Percentiles rank a stretch among this genome's conserved stretches.
Conservation (phyloP, 2,888 invertebrate species). For the Aproaerema taeniolella region DNA sequence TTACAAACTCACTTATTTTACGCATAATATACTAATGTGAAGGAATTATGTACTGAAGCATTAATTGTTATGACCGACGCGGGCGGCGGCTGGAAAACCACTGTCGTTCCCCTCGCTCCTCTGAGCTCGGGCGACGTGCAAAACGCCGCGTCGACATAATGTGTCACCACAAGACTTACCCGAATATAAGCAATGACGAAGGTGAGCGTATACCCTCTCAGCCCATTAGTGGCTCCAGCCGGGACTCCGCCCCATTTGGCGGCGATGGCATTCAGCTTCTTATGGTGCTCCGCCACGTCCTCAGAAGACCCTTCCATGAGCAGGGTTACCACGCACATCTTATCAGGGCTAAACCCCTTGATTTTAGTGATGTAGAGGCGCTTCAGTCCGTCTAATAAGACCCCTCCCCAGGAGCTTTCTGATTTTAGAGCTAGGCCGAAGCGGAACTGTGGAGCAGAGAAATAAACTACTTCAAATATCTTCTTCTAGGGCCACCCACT, state of each 20-base stretch:
- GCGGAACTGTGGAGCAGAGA: conserved; percentile 87
- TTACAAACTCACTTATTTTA: no score
- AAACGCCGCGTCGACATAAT: no score
- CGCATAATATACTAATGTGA: no score
- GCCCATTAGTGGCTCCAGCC: conserved; percentile 95
- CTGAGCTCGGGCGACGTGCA: no score
- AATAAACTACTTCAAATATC: no score
- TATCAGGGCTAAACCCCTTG: conserved; percentile 88
- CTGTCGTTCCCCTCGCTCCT: no score
- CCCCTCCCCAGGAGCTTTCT: conserved; percentile 76
- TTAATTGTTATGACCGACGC: no score
- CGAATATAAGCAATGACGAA: conserved; percentile 99
- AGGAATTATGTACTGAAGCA: no score
- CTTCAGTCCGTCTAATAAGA: conserved; percentile 88
- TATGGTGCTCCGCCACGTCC: conserved; percentile 12
- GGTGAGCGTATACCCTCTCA: conserved; percentile 96
- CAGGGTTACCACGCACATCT: conserved; percentile 94
- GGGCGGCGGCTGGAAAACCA: no score
- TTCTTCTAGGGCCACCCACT: not conserved
- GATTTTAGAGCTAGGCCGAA: conserved; percentile 91
- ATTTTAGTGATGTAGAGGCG: conserved; percentile 91
- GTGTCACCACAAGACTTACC: no score
- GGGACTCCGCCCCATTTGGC: conserved; percentile 87
- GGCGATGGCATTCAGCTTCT: conserved; percentile 88
- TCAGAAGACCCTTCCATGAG: conserved; percentile 96